Base-by-base conservation (phyloP, 2,797 vertebrate species). In the Tamandua tetradactyla region DNA sequence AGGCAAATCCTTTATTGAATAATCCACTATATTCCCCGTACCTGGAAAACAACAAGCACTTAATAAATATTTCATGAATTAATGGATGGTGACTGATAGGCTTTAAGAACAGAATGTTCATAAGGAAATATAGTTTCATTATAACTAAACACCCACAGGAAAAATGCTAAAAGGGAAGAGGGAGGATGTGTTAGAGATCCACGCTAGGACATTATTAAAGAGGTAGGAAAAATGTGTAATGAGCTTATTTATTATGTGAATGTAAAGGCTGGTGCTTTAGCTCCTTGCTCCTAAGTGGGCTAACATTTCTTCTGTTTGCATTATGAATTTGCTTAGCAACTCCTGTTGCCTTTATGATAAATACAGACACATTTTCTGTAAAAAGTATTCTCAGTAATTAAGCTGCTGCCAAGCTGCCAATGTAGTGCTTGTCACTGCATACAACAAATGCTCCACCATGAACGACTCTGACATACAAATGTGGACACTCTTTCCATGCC, bases 181-280 rank as follows among this genome's bases (percentile, higher is more conserved):
- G 78, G 81, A 80, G 74, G 78, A 75, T 18, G 22, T 87, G 37
- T 79, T 72, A 78, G 87, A 78, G n/a, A 88, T 59, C 37, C 64
- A 57, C 0, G 40, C 52, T 64, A 90, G 49, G 44, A 84, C 37
- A 18, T 87, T 79, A 84, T 84, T 61, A 93, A 93, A 81, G 84
- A 92, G 80, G 47, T 59, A 87, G 95, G 47, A 72, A 71, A 96
- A 93, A 78, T 49, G 35, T 75, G 20, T 91, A 94, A 93, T 62
- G 81, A 95, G 49, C 18, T 7, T 66, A 96, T 97, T 95, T 93
- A 93, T 95, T 95, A 89, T 80, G 85, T 62, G 91, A 96, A 86
- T 0, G 3, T 44, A 95, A 95, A 97, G 96, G 76, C 84, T 55
- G 66, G 68, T 71, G 32, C 59, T 92, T 71, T 85, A 93, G 82